These are phyloP conservation scores for Drosophila conformis DNA, from an alignment of 2,888 invertebrate species.

Conservation along the genomic window DNA sequence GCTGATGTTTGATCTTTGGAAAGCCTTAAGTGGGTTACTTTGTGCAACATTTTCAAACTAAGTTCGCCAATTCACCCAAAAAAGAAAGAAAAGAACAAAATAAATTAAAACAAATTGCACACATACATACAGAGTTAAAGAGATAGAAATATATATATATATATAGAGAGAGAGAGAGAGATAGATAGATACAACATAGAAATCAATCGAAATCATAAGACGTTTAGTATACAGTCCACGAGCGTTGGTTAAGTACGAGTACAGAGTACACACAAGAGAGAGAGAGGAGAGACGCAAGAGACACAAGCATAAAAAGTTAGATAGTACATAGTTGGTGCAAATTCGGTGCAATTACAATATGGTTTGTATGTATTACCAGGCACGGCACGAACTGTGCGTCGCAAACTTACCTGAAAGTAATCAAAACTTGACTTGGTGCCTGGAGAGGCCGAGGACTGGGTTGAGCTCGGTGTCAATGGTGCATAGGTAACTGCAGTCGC, in stretches of 20 bases:
- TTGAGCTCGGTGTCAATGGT: constrained; percentile 83
- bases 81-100: constrained; percentile 62
- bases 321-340: constrained; percentile 48
- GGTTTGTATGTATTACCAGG: constrained; percentile 20
- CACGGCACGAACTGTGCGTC: constrained; percentile 1
- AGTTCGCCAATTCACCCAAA: constrained; percentile 76
- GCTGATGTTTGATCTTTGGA: constrained; percentile 85
- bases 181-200: constrained; percentile 16
- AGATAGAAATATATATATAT: neutral
- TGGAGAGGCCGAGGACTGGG: constrained; percentile 84
- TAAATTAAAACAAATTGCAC: constrained; percentile 52
- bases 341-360: constrained; percentile 55
- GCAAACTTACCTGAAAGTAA: constrained; percentile 82
- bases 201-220: constrained; percentile 56
- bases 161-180: constrained; percentile 16
- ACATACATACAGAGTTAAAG: constrained; percentile 28
- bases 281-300: constrained; percentile 9
- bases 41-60: constrained; percentile 85
- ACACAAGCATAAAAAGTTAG: constrained; percentile 57
- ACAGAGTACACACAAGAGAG: constrained; percentile 19
- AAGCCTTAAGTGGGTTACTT: constrained; percentile 85
- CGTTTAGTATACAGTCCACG: constrained; percentile 35
- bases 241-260: constrained; percentile 18
- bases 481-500: constrained; percentile 71
- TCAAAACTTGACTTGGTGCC: constrained; percentile 82